phyloP scores from a whole-genome alignment of 2,797 vertebrate species.

The Gymnothorax reevesii region DNA sequence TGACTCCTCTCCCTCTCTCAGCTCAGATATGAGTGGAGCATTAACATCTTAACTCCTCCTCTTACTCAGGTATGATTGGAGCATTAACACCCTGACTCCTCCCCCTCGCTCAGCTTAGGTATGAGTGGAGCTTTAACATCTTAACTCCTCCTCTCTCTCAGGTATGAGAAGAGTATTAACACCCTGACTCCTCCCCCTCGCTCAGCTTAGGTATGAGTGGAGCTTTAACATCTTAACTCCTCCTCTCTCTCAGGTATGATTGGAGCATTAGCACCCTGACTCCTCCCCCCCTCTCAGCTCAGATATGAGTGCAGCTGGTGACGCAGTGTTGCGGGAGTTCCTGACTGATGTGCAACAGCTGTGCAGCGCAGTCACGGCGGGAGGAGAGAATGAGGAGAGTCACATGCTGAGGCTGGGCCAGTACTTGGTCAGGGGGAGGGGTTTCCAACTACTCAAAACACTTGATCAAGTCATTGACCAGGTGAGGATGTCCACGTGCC shows the following conservation, averaged over 20 bases:
- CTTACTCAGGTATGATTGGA: background rate
- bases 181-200: constrained; percentile 1
- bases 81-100: constrained; percentile 3
- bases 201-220: background rate
- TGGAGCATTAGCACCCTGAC: background rate
- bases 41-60: constrained; percentile 3
- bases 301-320: constrained; percentile 96
- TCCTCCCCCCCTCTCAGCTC: constrained; percentile 69
- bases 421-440: constrained; percentile 91
- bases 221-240: background rate
- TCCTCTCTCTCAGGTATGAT: constrained; percentile 4
- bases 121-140: background rate
- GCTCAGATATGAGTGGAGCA: background rate
- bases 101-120: background rate
- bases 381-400: constrained; percentile 87
- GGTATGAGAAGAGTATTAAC: background rate
- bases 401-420: constrained; percentile 94
- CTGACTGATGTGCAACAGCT: constrained; percentile 93
- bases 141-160: constrained; percentile 5
- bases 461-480: constrained; percentile 92
- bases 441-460: constrained; percentile 90
- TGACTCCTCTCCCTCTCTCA: constrained; percentile 21
- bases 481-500: constrained; percentile 64
- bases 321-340: constrained; percentile 95
- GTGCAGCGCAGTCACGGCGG: constrained; percentile 87